Conservation (phyloP, 2,113 vertebrate genomes). For the Jaculus jaculus region DNA sequence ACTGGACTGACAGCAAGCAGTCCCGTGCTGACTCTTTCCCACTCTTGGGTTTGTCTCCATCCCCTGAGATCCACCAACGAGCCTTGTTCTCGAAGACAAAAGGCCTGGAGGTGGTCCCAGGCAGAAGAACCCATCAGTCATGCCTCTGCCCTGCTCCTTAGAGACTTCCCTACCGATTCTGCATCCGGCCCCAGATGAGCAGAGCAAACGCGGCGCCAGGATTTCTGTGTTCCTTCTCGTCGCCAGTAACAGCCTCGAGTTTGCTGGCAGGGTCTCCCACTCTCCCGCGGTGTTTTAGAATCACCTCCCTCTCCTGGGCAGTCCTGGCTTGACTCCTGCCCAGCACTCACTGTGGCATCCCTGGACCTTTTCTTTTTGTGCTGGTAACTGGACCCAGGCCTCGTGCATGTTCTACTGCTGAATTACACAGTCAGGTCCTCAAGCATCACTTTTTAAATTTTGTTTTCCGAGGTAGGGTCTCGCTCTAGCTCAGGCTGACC, state of each 20-base stretch:
- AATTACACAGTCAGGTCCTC: background rate
- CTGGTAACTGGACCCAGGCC: background rate
- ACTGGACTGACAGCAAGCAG: background rate
- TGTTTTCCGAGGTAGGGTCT: too few relatives aligned
- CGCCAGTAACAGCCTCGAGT: background rate
- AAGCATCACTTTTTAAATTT: too few relatives aligned
- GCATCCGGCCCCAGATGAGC: background rate
- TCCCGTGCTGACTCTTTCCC: background rate
- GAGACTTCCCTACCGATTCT: slow-evolving; percentile 22
- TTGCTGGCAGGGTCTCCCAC: background rate
- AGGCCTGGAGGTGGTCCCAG: slow-evolving; percentile 59
- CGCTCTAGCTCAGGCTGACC: too few relatives aligned
- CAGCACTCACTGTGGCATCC: rapidly evolving
- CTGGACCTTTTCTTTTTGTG: background rate
- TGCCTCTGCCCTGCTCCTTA: background rate
- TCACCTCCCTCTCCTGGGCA: background rate
- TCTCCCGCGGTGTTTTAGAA: rapidly evolving
- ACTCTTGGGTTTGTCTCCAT: slow-evolving; percentile 43
- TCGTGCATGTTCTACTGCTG: too few relatives aligned
- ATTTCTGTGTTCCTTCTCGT: background rate
- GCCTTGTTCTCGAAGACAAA: slow-evolving; percentile 59
- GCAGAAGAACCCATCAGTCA: slow-evolving; percentile 51
- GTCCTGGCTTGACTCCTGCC: background rate
- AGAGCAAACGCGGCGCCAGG: background rate
- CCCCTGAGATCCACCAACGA: slow-evolving; percentile 14